phyloP scores from a whole-genome alignment of 2,888 invertebrate genomes.

The Endotricha flammealis region DNA sequence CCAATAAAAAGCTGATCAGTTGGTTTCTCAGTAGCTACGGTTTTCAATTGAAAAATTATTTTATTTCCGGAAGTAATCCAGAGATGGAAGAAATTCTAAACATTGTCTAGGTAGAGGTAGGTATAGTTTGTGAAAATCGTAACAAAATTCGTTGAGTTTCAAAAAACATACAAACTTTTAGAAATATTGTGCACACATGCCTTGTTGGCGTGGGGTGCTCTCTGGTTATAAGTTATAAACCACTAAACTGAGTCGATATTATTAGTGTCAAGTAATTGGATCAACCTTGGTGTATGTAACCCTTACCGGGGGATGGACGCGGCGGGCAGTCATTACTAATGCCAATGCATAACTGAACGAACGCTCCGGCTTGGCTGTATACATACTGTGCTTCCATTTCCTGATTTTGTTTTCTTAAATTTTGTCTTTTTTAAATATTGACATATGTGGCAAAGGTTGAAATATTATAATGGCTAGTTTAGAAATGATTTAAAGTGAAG shows the following conservation, averaged over 20 bases:
- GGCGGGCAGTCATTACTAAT: conserved; percentile 37
- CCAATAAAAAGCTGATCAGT: too few species aligned
- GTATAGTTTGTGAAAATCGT: too few species aligned
- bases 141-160: too few species aligned
- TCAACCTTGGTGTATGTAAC: conserved; percentile 71
- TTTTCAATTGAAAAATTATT: too few species aligned
- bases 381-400: conserved; percentile 16
- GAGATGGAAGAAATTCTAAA: too few species aligned
- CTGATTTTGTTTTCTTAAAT: background rate
- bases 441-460: background rate
- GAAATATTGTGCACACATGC: too few species aligned
- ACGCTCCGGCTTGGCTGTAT: conserved; percentile 29
- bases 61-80: too few species aligned
- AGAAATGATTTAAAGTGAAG: too few species aligned
- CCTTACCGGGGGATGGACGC: conserved; percentile 48
- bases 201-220: background rate
- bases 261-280: conserved; percentile 64
- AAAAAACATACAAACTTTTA: too few species aligned
- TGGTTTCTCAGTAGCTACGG: too few species aligned
- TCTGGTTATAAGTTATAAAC: conserved; percentile 24
- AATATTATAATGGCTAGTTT: too few species aligned
- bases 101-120: too few species aligned
- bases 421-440: background rate
- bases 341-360: conserved; percentile 51
- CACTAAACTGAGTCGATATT: conserved; percentile 38